Base-by-base conservation (phyloP, 2,113 vertebrate genomes). In the Irena cyanogastra region DNA sequence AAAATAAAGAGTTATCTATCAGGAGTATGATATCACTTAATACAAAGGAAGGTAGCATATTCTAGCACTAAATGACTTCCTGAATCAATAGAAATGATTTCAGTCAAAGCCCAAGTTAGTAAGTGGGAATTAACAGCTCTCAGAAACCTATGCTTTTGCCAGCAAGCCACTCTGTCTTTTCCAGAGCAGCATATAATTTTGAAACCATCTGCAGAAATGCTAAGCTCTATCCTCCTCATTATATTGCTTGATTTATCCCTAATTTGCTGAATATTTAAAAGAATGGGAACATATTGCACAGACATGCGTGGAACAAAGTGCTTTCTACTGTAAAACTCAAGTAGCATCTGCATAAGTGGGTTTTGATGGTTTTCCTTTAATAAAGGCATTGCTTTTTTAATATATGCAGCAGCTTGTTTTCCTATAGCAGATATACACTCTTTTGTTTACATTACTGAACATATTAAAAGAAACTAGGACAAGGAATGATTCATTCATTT, bases 231-330 rank as follows among this genome's bases (percentile, higher is more conserved):
- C 57, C 45, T 79, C 41, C 56, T 78, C 56, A 75, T 91, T 91
- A 88, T 80, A 85, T 94, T 93, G 54, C 90, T 89, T 96, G 82
- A 93, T 93, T 94, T 95, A 91, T 63, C 95, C 60, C 68, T 94
- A 80, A 95, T 94, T 90, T 97, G 71, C 57, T 47, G 79, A 90
- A 92, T 74, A 53, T 72, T 94, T 93, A 90, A 75, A 93, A 94
- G 93, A 95, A 83, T 77, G 41, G 37, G 42, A 87, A 83, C 74
- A 90, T 59, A 94, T 87, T 94, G 96, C 91, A 93, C 59, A 95
- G 84, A 56, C 78, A 91, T 37, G 31, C 28, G 2, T 91, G 54
- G 59, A 92, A 92, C 92, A 75, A 96, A 94, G 87, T 80, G 49
- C 60, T 85, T 96, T 90, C 57, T 91, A 83, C 86, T 93, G 68